Conservation (phyloP, 2,888 invertebrate genomes). For the Resseliella maxima region DNA sequence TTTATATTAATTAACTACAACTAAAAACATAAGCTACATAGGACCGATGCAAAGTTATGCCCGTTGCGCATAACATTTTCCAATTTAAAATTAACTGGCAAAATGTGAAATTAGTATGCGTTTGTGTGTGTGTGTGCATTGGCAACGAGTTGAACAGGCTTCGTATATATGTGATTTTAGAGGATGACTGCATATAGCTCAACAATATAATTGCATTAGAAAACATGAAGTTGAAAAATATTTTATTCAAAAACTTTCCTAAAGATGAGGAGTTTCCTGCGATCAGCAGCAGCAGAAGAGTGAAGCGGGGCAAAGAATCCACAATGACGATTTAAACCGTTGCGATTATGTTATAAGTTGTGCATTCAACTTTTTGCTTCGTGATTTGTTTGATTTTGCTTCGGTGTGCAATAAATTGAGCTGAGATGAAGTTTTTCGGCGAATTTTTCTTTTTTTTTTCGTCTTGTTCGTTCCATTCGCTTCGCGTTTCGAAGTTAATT, state of each 20-base stretch:
- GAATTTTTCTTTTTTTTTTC: neutral
- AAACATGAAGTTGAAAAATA: neutral
- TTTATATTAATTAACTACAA: slow-evolving; percentile 19
- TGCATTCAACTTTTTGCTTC: neutral
- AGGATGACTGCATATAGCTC: neutral
- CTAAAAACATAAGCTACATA: neutral
- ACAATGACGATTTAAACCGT: neutral
- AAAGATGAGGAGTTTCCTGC: neutral
- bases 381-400: neutral
- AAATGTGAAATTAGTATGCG: neutral
- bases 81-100: neutral
- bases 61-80: neutral
- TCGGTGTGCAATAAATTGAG: slow-evolving; percentile 8
- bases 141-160: too few species aligned
- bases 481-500: neutral
- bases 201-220: neutral
- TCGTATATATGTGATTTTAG: neutral
- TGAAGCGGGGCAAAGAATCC: neutral
- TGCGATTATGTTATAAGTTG: slow-evolving; percentile 6
- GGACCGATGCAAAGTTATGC: neutral
- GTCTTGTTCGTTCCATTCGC: neutral
- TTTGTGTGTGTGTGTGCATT: neutral
- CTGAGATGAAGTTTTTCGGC: neutral
- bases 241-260: neutral
- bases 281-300: neutral